Base-by-base conservation (phyloP, 2,888 invertebrate genomes). In the Tricholauxania praeusta region DNA sequence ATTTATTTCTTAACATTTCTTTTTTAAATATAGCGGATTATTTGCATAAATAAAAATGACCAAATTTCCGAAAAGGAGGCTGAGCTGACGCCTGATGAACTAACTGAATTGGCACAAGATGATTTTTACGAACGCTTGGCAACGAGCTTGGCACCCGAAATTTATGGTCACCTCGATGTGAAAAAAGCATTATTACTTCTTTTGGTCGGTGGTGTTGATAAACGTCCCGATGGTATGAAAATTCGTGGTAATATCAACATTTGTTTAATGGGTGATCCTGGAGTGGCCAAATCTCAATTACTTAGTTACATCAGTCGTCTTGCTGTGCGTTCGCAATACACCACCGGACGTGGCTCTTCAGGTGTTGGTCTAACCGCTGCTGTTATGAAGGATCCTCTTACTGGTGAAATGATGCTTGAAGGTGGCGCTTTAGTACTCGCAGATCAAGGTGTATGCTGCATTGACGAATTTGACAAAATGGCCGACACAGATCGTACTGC, bases 381-480 rank as follows among this genome's bases (percentile, higher is more conserved):
- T 1, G 97, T 99, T 0, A 92, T 98, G 91, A 99, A 97, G 89
- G 99, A 99, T 88, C 96, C 97, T 0, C 89, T 98, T 77, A 99
- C 99, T 0, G 97, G 97, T 1, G 98, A 99, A 90, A 97, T 99
- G 97, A 95, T 94, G 85, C 88, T 99, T 71, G 98, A 98, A 85
- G 98, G 99, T 53, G 99, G 99, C 10, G 98, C 99, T 14, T 88
- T 99, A 49, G 99, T 99, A 52, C 88, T 99, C 78, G 98, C 98
- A 1, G 98, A 99, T 88, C 94, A 96, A 85, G 98, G 98, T 69
- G 94, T 98, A 72, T 99, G 99, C 87, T 99, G 99, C 88, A 99
- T 99, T 86, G 99, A 99, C 87, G 99, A 99, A 89, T 99, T 99
- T 87, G 99, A 99, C 89, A 99, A 99, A 89, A 98, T 99, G 99